Conservation (phyloP, 2,888 invertebrate species). For the Xestia rhomboidea region DNA sequence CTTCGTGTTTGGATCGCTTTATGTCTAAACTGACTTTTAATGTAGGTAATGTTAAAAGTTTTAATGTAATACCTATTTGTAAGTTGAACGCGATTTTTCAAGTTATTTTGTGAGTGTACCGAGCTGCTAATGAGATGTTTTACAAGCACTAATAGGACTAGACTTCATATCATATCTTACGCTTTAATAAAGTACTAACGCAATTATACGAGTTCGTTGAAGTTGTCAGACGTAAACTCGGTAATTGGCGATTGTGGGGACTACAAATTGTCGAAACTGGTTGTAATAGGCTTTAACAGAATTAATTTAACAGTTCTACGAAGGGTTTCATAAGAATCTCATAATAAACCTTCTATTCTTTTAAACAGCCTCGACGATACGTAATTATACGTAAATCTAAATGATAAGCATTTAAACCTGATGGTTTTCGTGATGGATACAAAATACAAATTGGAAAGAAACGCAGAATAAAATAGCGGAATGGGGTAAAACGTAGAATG, state of each 20-base stretch:
- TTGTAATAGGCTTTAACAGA: slow-evolving; percentile 1
- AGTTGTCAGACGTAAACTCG: slow-evolving; percentile 22
- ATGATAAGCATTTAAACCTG: slow-evolving; percentile 29
- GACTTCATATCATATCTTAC: slow-evolving; percentile 41
- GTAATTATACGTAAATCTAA: slow-evolving; percentile 14
- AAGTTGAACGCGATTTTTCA: slow-evolving; percentile 67
- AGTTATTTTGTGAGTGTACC: slow-evolving; percentile 64
- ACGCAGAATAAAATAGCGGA: slow-evolving; percentile 35
- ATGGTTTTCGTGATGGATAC: slow-evolving; percentile 13
- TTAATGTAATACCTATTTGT: slow-evolving; percentile 78
- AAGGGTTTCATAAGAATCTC: slow-evolving; percentile 9
- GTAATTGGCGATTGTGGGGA: slow-evolving; percentile 29
- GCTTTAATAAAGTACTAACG: slow-evolving; percentile 43
- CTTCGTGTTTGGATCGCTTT: slow-evolving; percentile 80
- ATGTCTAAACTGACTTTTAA: slow-evolving; percentile 86
- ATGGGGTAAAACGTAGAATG: slow-evolving; percentile 44
- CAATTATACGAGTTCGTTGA: slow-evolving; percentile 37
- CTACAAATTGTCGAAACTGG: slow-evolving; percentile 1
- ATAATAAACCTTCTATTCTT: neutral
- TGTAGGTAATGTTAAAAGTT: slow-evolving; percentile 80
- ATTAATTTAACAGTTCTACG: slow-evolving; percentile 15
- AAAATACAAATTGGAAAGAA: slow-evolving; percentile 50
- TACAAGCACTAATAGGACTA: slow-evolving; percentile 52
- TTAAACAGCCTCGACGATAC: neutral
- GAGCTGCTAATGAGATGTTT: slow-evolving; percentile 62